Conservation (phyloP, 2,113 vertebrate genomes). For the Rattus rattus region DNA sequence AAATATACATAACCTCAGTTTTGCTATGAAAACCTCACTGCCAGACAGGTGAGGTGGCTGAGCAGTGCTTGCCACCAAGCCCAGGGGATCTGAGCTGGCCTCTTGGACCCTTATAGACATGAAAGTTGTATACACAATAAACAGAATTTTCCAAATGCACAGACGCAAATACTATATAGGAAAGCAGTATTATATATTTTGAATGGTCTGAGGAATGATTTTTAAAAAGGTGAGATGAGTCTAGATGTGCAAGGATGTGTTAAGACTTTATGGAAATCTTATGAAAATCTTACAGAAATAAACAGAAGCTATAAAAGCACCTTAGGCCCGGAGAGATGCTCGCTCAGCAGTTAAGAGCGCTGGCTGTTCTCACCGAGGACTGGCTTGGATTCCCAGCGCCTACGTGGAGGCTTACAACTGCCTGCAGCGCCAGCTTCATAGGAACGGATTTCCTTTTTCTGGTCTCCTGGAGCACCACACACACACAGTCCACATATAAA, state of each 20-base stretch:
- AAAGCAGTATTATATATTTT: neutral
- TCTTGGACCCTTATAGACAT: neutral
- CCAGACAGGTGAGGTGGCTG: neutral
- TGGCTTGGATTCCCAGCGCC: too few relatives aligned
- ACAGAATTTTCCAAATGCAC: neutral
- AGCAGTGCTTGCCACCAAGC: neutral
- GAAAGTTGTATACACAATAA: neutral
- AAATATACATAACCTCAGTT: slow-evolving; percentile 15
- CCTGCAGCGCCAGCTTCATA: neutral
- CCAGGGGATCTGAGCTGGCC: neutral
- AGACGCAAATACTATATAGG: slow-evolving; percentile 12
- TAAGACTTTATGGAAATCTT: neutral
- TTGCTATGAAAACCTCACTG: slow-evolving; percentile 36
- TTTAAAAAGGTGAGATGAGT: neutral
- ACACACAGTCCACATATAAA: neutral
- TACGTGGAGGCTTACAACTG: neutral
- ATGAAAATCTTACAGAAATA: neutral
- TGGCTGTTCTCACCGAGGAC: neutral
- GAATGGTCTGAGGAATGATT: neutral
- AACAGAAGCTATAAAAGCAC: neutral
- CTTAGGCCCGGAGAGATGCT: neutral
- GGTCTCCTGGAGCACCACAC: neutral
- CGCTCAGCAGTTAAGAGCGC: neutral
- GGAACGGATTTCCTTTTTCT: neutral
- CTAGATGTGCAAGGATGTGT: neutral